Base-by-base conservation (phyloP, 2,888 invertebrate species). In the Atherix ibis region DNA sequence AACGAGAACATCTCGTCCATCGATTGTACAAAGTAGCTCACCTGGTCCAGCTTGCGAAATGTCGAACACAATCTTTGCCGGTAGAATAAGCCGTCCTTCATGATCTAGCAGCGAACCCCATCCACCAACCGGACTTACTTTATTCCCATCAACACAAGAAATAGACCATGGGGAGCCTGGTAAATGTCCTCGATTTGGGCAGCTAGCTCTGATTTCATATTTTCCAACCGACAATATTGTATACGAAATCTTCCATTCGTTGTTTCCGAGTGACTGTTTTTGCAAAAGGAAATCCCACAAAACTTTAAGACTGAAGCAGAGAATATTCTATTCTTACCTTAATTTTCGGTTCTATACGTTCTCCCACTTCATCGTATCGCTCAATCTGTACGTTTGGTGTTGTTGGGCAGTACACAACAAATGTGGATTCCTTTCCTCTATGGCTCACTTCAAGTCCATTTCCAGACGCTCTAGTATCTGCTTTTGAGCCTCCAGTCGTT, bases 41-140 rank as follows among this genome's bases (percentile, higher is more conserved):
- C 92, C 92, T 3, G 92, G 91, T 1, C 94, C 95, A 1, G 91
- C 92, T 50, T 82, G 82, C 28, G 79, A 73, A 1, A 81, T 76
- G 53, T 95, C 92, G 45, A 95, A 81, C 2, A 84, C 77, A 14
- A 95, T 70, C 49, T 83, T 81, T 3, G 76, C 74, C 0, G 82
- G 79, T 18, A 82, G 64, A 39, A 77, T 72, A 8, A 83, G 64
- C 0, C 80, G 70, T 0, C 78, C 80, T 2, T 76, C 67, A 37
- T 75, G 73, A 56, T 89, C 87, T 43, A 80, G 62, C 36, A 79
- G 65, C 18, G 81, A 74, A 31, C 82, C 76, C 88, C 91, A 91
- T 1, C 92, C 94, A 4, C 89, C 91, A 28, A 85, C 76, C 0
- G 62, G 62, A 0, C 51, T 50, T 0, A 62, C 54, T 39, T 62